Conservation (phyloP, 2,888 invertebrate species). For the Cephus sareptanus region DNA sequence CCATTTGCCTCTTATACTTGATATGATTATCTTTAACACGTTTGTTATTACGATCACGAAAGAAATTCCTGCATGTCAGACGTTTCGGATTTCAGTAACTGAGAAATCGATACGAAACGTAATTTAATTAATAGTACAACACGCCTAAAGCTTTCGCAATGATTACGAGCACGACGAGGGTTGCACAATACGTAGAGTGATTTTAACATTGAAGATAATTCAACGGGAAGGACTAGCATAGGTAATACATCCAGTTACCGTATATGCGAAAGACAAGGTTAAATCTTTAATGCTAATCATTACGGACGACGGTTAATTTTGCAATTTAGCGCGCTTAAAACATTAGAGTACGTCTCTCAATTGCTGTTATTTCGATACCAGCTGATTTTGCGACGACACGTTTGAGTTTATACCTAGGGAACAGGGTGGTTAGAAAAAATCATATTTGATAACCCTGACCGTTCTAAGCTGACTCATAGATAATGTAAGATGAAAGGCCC, state of each 20-base stretch:
- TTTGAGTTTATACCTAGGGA: not conserved
- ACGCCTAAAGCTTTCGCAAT: not conserved
- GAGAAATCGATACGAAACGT: not conserved
- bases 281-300: slow-evolving; percentile 37
- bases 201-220: not conserved
- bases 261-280: slow-evolving; percentile 25
- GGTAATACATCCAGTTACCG: not conserved
- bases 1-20: not conserved
- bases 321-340: slow-evolving; percentile 33
- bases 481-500: not conserved
- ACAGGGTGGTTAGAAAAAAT: not conserved
- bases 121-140: not conserved
- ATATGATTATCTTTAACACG: not conserved
- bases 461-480: slow-evolving; percentile 21
- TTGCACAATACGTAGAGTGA: not conserved
- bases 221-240: not conserved
- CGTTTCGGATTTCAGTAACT: not conserved
- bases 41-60: not conserved
- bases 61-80: not conserved
- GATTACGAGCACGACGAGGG: not conserved
- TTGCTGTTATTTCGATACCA: not conserved
- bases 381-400: not conserved
- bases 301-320: slow-evolving; percentile 33
- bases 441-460: slow-evolving; percentile 10
- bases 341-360: not conserved